Conservation (phyloP, 2,113 vertebrate species). For the Mormoops blainvillei region DNA sequence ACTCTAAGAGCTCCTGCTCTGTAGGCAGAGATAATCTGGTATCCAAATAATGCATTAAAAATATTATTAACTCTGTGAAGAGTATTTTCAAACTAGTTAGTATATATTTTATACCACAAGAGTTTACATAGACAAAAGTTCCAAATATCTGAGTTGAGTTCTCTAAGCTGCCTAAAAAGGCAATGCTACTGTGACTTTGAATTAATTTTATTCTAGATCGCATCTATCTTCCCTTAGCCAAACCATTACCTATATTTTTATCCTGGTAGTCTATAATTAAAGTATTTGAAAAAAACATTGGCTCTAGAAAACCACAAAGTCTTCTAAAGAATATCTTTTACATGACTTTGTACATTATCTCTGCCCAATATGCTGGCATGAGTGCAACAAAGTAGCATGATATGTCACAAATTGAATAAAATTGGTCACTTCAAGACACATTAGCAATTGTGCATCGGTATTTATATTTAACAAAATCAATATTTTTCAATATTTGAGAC, state of each 20-base stretch:
- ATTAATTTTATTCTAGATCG: not conserved
- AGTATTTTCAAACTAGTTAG: not conserved
- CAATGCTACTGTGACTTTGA: not conserved
- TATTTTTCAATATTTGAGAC: not conserved
- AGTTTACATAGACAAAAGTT: not conserved
- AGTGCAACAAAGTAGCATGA: not conserved
- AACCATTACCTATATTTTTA: not conserved
- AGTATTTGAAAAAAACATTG: not conserved
- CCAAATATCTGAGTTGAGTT: not conserved
- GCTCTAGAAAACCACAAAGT: not conserved
- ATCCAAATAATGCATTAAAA: not conserved
- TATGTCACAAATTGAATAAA: not conserved
- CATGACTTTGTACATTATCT: not conserved
- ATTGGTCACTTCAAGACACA: not conserved
- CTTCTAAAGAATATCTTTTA: not conserved
- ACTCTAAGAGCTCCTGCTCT: not conserved
- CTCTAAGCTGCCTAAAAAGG: not conserved
- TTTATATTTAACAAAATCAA: not conserved
- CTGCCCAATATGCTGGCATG: not conserved
- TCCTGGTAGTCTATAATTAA: not conserved
- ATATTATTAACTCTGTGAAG: not conserved
- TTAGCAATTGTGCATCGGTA: not conserved
- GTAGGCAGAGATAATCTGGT: not conserved
- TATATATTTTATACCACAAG: not conserved
- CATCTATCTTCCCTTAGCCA: not conserved